Conservation (phyloP, 2,113 vertebrate species). For the Zosterops pallidus region DNA sequence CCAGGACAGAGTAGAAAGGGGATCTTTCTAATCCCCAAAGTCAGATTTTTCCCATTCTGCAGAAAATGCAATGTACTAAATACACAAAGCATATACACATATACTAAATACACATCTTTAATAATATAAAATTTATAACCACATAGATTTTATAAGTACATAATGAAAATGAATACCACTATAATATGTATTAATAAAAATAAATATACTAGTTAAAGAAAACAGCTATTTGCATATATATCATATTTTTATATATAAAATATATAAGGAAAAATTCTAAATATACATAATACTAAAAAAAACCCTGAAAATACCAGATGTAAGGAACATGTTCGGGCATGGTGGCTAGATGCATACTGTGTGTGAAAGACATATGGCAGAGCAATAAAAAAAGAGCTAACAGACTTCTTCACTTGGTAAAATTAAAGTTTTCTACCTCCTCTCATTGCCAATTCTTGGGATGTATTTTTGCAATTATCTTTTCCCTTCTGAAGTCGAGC, state of each 20-base stretch:
- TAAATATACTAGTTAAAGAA: background rate
- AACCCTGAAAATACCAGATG: background rate
- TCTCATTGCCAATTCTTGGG: background rate
- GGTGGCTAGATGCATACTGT: background rate
- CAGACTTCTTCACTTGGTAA: background rate
- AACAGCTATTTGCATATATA: no score
- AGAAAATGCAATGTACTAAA: background rate
- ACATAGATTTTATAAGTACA: background rate
- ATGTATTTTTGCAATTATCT: background rate
- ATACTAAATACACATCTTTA: background rate
- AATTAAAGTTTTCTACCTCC: background rate
- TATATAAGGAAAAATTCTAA: background rate
- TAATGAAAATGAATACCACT: background rate
- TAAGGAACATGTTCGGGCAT: background rate
- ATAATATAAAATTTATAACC: no score
- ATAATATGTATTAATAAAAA: background rate
- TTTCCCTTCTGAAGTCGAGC: background rate
- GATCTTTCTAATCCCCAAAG: background rate
- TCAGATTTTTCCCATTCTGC: background rate
- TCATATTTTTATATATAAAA: background rate
- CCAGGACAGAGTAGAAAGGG: background rate
- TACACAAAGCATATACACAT: background rate
- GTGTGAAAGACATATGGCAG: background rate
- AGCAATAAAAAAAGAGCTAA: background rate
- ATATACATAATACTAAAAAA: background rate